Evolutionary conservation across 2,797 vertebrate species (phyloP), one percentile per base, ranked within the genome.

Genomic region (Pelochelys cantorii): DNA sequence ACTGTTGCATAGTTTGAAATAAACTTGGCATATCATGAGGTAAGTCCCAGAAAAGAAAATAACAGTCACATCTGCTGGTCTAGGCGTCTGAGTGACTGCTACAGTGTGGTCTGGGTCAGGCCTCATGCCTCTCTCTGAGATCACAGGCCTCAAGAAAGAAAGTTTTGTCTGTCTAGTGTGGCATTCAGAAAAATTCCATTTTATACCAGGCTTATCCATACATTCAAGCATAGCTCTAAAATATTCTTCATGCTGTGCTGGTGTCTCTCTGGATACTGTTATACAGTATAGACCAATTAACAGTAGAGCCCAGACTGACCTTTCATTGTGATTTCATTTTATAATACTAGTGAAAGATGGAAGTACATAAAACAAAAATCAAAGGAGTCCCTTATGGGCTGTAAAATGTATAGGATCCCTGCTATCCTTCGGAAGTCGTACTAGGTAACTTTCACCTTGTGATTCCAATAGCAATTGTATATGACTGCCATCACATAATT

Each of bases 1-100:
- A 95, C 86, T 90, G 56, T 88, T 96, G 88, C 93, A 93, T 93
- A 92, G 93, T 90, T 97, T 93, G 90, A 81, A 92, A 92, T 91
- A 95, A 95, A 94, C 94, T 87, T 96, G 93, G 90, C 90, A 91
- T 80, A 93, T 94, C 68, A 96, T 86, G 94, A 95, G 82, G 48
- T 94, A 94, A 95, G 88, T 83, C 89, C 85, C 54, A 89, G 84
- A 88, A 94, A 95, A 96, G 93, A 94, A 88, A 22, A 93, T 77
- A 81, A 60, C 0, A 5, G 94, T 92, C 92, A 94, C 94, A 93
- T 96, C 92, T 96, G 94, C 90, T 42, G 52, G 34, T 83, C 79
- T 89, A 57, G 88, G 17, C 77, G 93, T 74, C 86, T 94, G 68
- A 91, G 81, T 22, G 81, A 95, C 86, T 90, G 79, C 48, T 90